Conservation (phyloP, 2,113 vertebrate genomes). For the Delphinus delphis region DNA sequence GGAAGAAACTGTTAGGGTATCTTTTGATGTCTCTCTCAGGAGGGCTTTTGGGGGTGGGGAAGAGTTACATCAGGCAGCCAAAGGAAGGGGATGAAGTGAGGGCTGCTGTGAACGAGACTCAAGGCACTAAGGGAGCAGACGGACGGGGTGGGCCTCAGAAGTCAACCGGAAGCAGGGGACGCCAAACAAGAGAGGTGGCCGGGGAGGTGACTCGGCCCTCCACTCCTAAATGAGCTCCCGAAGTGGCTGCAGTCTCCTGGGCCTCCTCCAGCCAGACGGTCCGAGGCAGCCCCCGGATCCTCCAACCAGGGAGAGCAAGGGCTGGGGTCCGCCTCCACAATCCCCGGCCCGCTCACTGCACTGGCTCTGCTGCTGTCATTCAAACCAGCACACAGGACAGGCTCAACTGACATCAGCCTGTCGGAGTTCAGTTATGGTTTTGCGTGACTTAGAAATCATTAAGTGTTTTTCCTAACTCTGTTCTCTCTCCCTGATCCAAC, state of each 20-base stretch:
- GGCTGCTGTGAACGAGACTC: background rate
- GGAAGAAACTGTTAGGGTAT: background rate
- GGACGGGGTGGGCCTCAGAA: background rate
- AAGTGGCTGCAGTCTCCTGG: background rate
- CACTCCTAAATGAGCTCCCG: background rate
- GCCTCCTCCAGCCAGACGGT: background rate
- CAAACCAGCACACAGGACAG: background rate
- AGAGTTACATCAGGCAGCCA: background rate
- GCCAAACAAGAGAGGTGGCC: background rate
- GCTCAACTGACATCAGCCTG: background rate
- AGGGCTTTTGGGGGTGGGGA: background rate
- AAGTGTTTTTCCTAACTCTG: background rate
- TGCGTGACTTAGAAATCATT: background rate
- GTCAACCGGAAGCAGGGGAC: background rate
- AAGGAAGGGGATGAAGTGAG: background rate
- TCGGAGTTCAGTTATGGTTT: constrained; percentile 49
- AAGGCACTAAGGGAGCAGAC: constrained; percentile 66
- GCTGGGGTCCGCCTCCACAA: background rate
- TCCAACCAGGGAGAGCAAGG: background rate
- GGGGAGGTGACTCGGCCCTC: background rate
- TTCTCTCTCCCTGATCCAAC: background rate
- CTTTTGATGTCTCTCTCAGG: background rate
- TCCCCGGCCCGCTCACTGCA: rapidly evolving
- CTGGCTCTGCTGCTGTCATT: background rate
- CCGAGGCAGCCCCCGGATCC: background rate